Conservation (phyloP, 2,797 vertebrate species). For the Peromyscus melanophrys region DNA sequence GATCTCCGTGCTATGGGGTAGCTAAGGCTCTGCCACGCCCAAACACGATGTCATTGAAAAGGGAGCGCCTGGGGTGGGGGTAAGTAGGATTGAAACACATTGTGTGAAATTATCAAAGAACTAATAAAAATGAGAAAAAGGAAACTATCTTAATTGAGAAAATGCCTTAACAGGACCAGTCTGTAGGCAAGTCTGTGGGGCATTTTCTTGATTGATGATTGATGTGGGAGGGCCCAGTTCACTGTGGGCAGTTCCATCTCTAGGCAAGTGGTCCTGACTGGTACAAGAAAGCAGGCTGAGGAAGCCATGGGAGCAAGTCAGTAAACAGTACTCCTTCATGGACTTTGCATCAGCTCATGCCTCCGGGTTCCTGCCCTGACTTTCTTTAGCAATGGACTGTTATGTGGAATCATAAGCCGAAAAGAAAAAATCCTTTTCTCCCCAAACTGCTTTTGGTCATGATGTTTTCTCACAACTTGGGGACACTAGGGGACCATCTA, state of each 20-base stretch:
- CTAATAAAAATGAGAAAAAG: background rate
- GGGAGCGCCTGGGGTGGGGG: background rate
- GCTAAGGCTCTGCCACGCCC: background rate
- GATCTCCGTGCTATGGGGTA: background rate
- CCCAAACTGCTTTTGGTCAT: background rate
- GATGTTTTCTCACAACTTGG: background rate
- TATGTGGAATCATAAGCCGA: background rate
- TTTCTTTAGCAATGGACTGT: background rate
- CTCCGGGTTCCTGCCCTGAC: background rate
- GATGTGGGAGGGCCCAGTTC: background rate
- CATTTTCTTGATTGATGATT: background rate
- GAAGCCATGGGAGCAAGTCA: background rate
- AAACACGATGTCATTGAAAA: constrained; percentile 70
- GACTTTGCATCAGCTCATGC: background rate
- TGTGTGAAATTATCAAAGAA: background rate
- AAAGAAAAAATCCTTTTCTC: background rate
- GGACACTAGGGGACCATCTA: background rate
- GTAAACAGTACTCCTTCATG: background rate
- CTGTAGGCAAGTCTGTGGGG: background rate
- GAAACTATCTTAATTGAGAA: background rate
- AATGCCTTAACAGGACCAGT: background rate
- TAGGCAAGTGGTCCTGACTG: background rate
- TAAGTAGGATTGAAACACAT: background rate
- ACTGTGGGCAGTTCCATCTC: too few relatives aligned
- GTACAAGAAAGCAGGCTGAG: background rate